Conservation (phyloP, 2,888 invertebrate genomes). For the Allophyes oxyacanthae region DNA sequence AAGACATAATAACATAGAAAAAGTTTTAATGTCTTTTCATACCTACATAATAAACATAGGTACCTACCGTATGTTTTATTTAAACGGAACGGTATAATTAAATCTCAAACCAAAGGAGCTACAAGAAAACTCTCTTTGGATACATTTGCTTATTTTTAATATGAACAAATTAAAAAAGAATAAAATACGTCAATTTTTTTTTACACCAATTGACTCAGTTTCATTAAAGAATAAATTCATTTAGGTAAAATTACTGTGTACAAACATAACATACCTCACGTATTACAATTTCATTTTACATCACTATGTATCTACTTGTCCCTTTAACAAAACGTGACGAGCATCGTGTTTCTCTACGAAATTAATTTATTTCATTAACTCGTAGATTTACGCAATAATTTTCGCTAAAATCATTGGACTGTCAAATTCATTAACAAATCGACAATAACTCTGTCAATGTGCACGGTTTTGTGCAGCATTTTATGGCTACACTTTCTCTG, state of each 20-base stretch:
- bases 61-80: no score
- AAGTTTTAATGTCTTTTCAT: no score
- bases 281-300: not conserved
- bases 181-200: constrained; percentile 8
- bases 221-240: not conserved
- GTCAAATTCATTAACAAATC: constrained; percentile 51
- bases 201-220: no score
- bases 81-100: no score
- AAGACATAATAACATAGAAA: no score
- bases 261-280: not conserved
- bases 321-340: no score
- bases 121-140: no score
- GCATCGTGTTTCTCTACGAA: constrained; percentile 8
- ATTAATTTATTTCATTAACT: constrained; percentile 21
- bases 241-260: not conserved
- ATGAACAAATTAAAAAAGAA: not conserved
- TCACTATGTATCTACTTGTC: not conserved
- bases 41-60: no score
- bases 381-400: constrained; percentile 28
- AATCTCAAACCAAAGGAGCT: no score
- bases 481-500: constrained; percentile 43
- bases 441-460: constrained; percentile 51
- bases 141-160: no score
- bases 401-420: constrained; percentile 7
- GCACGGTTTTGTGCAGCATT: constrained; percentile 59